phyloP scores from a whole-genome alignment of 1,140 invertebrate genomes.

The Thaumatotibia leucotreta region DNA sequence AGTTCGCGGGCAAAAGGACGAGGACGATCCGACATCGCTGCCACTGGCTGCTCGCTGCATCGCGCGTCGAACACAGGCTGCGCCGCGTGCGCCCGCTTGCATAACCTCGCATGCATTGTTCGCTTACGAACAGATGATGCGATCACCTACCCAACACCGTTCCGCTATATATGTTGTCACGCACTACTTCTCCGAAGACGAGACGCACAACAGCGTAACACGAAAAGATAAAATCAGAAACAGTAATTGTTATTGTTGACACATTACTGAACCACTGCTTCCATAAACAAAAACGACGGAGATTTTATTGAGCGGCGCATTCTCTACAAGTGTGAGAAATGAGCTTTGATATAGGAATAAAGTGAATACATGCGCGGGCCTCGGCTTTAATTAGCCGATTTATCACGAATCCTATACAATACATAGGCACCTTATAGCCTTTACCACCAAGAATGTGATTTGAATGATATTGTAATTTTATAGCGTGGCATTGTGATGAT shows the following conservation, averaged over 20 bases:
- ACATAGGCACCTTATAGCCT: background rate
- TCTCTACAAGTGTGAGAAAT: conserved; percentile 42
- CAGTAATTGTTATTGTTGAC: conserved; percentile 36
- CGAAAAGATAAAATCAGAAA: conserved; percentile 38
- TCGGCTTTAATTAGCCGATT: conserved; percentile 45
- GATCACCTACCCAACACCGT: conserved; percentile 32
- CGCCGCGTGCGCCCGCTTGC: conserved; percentile 11
- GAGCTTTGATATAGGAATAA: conserved; percentile 43
- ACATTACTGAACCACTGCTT: conserved; percentile 36
- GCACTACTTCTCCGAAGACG: conserved; percentile 38
- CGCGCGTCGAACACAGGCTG: no score
- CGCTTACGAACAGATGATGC: conserved; percentile 41
- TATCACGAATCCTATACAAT: conserved; percentile 25
- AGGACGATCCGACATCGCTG: background rate
- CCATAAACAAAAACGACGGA: conserved; percentile 35
- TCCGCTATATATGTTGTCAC: conserved; percentile 35
- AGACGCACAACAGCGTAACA: conserved; percentile 42
- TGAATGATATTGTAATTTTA: background rate
- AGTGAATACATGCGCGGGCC: conserved; percentile 38
- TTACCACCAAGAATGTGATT: background rate
- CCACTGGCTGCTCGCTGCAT: background rate
- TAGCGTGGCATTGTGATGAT: background rate
- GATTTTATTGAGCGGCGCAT: conserved; percentile 16
- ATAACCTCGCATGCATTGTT: conserved; percentile 29
- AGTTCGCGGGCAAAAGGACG: conserved; percentile 39